These are phyloP conservation scores for Tenthredo scrophulariae DNA, from an alignment of 2,888 invertebrate species.

Conservation along the genomic window DNA sequence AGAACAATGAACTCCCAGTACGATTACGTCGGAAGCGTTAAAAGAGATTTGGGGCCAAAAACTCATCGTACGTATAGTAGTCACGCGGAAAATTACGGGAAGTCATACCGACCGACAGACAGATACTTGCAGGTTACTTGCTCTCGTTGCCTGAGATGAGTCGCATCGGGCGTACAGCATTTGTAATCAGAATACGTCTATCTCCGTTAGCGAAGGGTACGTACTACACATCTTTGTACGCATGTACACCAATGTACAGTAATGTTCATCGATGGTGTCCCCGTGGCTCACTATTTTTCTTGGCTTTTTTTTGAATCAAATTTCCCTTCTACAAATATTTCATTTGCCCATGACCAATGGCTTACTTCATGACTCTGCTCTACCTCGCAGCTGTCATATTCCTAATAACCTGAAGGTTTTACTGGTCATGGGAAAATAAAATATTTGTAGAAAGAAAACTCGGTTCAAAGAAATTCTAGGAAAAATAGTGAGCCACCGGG, in stretches of 20 bases:
- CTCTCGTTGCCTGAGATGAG: background rate
- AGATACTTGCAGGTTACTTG: background rate
- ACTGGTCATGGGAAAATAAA: too few species aligned
- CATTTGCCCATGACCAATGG: too few species aligned
- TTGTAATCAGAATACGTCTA: conserved; percentile 23
- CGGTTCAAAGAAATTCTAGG: too few species aligned
- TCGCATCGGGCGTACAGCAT: background rate
- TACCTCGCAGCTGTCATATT: too few species aligned
- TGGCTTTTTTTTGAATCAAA: too few species aligned
- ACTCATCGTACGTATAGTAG: background rate
- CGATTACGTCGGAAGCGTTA: background rate
- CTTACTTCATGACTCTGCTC: too few species aligned
- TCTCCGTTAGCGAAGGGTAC: conserved; percentile 15
- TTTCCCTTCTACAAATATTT: too few species aligned
- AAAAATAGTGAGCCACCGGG: too few species aligned
- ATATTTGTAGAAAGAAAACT: too few species aligned
- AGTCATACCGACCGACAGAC: background rate
- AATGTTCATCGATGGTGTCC: too few species aligned
- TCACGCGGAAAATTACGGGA: background rate
- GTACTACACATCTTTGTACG: background rate
- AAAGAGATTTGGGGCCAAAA: background rate
- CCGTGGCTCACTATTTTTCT: too few species aligned
- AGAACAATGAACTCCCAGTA: background rate
- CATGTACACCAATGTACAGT: background rate
- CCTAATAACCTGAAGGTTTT: too few species aligned